Conservation (phyloP, 2,888 invertebrate species). For the Synergus gifuensis region DNA sequence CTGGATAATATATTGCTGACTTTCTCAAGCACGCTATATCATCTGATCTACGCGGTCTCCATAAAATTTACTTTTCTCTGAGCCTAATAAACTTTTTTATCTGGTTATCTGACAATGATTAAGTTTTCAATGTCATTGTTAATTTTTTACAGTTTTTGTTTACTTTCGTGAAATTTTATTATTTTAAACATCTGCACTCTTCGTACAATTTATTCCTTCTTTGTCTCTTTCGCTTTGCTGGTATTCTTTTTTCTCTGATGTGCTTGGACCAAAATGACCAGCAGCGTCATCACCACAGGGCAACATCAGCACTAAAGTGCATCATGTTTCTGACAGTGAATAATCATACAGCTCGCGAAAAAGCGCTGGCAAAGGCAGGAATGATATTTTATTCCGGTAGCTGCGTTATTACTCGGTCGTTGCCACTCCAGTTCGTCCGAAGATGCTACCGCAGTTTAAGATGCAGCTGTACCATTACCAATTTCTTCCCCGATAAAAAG, state of each 20-base stretch:
- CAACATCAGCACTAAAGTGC: constrained; percentile 18
- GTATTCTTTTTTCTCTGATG: neutral
- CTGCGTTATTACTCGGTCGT: constrained; percentile 29
- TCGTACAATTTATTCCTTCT: neutral
- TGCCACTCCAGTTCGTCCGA: constrained; percentile 1
- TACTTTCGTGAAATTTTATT: neutral
- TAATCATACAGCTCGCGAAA: constrained; percentile 26
- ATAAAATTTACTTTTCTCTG: no score
- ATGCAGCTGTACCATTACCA: constrained; percentile 32
- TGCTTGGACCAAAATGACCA: neutral
- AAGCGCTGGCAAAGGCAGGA: constrained; percentile 16
- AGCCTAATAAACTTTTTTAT: no score
- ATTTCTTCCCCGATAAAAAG: constrained; percentile 22
- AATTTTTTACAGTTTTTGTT: neutral
- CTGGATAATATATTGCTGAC: no score
- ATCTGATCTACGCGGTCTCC: no score
- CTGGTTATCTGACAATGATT: no score
- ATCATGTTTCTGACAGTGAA: constrained; percentile 36
- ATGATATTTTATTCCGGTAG: constrained; percentile 38
- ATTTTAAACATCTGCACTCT: neutral
- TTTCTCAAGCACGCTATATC: no score
- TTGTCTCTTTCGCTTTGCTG: neutral
- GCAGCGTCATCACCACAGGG: constrained; percentile 4
- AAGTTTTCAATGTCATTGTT: neutral
- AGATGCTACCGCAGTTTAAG: constrained; percentile 26